Percentiles rank a stretch among this genome's conserved stretches.
Conservation (phyloP, 2,888 invertebrate genomes). For the Allolobophora icterica region DNA sequence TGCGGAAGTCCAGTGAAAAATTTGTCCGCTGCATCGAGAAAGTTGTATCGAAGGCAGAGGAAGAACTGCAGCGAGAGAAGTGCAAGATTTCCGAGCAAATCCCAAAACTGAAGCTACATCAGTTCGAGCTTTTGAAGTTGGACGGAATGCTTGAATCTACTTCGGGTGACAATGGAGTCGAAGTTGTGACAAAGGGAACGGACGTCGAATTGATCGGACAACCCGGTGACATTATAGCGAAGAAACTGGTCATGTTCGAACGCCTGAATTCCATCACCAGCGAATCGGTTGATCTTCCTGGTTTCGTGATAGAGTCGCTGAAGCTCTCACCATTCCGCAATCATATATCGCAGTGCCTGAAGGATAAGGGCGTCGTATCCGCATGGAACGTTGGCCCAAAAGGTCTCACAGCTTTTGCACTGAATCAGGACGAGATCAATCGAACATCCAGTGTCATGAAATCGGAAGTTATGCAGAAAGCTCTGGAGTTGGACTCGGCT, state of each 20-base stretch:
- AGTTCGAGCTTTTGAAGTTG: constrained; percentile 32
- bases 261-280: background rate
- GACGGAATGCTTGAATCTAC: background rate
- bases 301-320: background rate
- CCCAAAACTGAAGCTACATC: constrained; percentile 7
- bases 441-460: constrained; percentile 6
- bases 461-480: background rate
- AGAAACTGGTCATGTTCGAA: constrained; percentile 30
- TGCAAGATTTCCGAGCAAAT: constrained; percentile 33
- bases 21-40: background rate
- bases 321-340: background rate
- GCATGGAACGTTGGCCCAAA: constrained; percentile 1
- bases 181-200: constrained; percentile 13
- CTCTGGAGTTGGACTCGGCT: background rate
- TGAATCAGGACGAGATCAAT: background rate
- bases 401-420: constrained; percentile 21
- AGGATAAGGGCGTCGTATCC: background rate
- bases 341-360: constrained; percentile 12
- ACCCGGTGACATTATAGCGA: constrained; percentile 18
- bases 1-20: background rate
- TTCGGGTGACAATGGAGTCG: background rate
- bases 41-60: background rate
- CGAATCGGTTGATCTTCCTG: background rate
- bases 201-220: constrained; percentile 26
- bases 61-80: constrained; percentile 25